Base-by-base conservation (phyloP, 2,113 vertebrate species). In the Poecilia latipinna region DNA sequence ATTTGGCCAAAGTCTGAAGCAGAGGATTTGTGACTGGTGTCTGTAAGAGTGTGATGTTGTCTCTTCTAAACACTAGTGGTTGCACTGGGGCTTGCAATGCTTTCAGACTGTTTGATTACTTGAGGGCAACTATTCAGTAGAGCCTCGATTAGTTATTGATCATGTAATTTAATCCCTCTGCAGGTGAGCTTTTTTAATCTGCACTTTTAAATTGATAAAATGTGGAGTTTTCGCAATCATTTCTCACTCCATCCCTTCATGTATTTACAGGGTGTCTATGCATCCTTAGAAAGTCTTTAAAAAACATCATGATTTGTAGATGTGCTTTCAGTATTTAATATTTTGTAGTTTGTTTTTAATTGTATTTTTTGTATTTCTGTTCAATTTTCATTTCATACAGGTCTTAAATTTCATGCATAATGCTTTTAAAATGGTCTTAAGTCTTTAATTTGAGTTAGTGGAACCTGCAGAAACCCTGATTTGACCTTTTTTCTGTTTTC, bases 1-100 rank as follows among this genome's bases (percentile, higher is more conserved):
- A 70, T 92, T 90, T 77, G 37, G 68, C 24, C 24, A 32, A 74
- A 86, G 86, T 72, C 77, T 64, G 24, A 80, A 79, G 37, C 71
- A 54, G 70, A 33, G 66, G 44, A 60, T 57, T 69, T 79, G 66
- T 70, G 65, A 51, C 73, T 51, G 68, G 42, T 75, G 79, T 51
- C 65, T 61, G 31, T 61, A 28, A 65, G 22, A 35, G 24, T 48
- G 22, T 61, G 39, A 67, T 79, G 32, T 54, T 80, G n/a, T 78
- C 8, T 70, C 79, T 64, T 65, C 17, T 64, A 19, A 66, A 54
- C 7, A 65, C 37, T 31, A 17, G 19, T 42, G n/a, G 61, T 51
- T 32, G n/a, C 12, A 2, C 39, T 65, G 51, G 35, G 61, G 12
- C 65, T 19, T 31, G 24, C 39, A 24, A 6, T 29, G 51, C 12